Conservation (phyloP, 1,140 invertebrate species). For the Lepidurus apus region DNA sequence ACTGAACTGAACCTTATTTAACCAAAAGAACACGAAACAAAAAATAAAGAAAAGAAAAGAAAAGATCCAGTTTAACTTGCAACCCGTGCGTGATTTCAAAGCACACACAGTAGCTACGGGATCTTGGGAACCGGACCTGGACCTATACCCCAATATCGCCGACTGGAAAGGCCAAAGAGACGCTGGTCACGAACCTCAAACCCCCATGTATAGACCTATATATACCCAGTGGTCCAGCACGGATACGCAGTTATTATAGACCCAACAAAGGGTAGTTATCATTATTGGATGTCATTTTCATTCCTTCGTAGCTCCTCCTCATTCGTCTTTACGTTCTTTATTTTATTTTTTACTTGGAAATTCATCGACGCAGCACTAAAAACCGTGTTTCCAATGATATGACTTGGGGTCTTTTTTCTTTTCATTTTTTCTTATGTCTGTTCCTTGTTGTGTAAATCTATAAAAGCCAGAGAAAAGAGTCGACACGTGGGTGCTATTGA, state of each 20-base stretch:
- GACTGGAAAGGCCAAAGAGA: neutral
- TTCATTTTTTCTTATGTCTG: neutral
- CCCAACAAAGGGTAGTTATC: neutral
- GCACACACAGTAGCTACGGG: neutral
- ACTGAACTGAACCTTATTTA: neutral
- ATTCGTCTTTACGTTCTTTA: too few relatives aligned
- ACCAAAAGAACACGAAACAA: neutral
- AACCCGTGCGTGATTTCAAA: neutral
- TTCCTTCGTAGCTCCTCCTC: too few relatives aligned
- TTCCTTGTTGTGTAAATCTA: neutral
- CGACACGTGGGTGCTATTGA: constrained; percentile 2
- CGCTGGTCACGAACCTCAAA: neutral
- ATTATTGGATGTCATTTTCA: neutral
- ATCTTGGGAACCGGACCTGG: neutral
- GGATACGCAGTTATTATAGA: neutral
- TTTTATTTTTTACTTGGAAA: neutral
- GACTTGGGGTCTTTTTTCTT: neutral
- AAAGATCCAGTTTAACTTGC: neutral
- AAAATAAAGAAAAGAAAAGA: neutral
- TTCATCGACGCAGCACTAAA: neutral
- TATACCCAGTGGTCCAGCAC: neutral
- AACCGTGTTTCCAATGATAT: neutral
- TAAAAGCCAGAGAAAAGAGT: neutral
- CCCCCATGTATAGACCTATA: neutral
- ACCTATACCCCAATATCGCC: too few relatives aligned